Evolutionary conservation across 2,113 vertebrate species (phyloP).

Genomic region (Azemiops feae): DNA sequence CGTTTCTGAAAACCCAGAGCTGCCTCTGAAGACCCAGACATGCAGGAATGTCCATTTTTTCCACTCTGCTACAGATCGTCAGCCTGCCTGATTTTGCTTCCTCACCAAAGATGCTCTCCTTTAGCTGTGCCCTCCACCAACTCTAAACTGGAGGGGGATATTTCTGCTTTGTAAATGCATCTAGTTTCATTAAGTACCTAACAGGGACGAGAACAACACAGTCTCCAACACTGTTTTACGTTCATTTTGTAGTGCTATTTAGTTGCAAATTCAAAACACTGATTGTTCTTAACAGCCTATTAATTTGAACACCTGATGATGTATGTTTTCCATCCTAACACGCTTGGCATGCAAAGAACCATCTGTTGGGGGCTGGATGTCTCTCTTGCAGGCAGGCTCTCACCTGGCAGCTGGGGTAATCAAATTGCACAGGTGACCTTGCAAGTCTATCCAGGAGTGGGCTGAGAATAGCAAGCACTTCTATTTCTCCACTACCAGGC

Average conservation of each 20-base stretch:
- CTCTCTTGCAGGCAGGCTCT: not conserved
- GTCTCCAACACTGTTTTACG: not conserved
- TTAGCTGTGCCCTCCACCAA: not conserved
- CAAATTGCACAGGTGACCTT: not conserved
- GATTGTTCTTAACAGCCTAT: not conserved
- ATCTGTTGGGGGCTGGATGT: not conserved
- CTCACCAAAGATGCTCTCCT: not conserved
- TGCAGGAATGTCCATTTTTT: too few relatives aligned
- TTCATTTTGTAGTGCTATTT: not conserved
- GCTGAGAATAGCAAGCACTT: not conserved
- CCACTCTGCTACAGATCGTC: not conserved
- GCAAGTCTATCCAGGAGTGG: not conserved
- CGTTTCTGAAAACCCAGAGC: not conserved
- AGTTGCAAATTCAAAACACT: not conserved
- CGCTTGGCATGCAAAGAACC: not conserved
- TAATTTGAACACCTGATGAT: not conserved
- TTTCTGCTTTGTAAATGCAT: not conserved
- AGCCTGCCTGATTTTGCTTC: not conserved
- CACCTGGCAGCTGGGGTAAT: not conserved
- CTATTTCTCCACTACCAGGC: not conserved
- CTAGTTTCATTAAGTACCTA: not conserved
- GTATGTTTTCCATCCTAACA: not conserved
- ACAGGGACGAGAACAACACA: not conserved
- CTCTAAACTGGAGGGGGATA: not conserved
- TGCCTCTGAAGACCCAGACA: not conserved